Conservation (phyloP, 2,113 vertebrate genomes). For the Lonchura striata region DNA sequence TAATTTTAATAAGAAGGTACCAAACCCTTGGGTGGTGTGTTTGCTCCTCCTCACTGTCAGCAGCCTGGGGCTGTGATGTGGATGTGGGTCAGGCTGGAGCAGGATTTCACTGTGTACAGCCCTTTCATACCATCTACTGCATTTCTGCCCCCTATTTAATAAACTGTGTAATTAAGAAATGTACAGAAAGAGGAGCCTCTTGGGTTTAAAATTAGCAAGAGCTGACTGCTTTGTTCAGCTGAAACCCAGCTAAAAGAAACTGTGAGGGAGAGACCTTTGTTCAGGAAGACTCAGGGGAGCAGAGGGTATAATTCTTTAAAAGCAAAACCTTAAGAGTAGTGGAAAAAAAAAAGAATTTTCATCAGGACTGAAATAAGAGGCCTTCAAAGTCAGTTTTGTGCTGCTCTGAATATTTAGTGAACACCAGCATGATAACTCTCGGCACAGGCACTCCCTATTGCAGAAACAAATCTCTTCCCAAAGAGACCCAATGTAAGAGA, state of each 20-base stretch:
- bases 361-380: not conserved
- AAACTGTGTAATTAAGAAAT: slow-evolving; percentile 34
- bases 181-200: slow-evolving; percentile 9
- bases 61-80: not conserved
- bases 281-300: not conserved
- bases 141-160: slow-evolving; percentile 44
- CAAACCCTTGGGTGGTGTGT: not conserved
- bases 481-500: not conserved
- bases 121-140: not conserved
- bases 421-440: not conserved
- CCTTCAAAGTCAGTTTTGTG: not conserved
- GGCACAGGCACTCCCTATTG: not conserved
- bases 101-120: not conserved
- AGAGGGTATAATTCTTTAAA: not conserved
- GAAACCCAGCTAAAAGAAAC: slow-evolving; percentile 35
- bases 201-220: slow-evolving; percentile 8
- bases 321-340: not conserved
- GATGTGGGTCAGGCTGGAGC: not conserved
- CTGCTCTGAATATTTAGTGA: not conserved
- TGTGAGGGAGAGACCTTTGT: not conserved
- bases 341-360: not conserved
- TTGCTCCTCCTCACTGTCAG: not conserved
- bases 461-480: not conserved
- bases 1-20: not conserved
- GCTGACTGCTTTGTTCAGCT: slow-evolving; percentile 36